Percentiles rank a stretch among this genome's conserved stretches.
Evolutionary conservation across 2,113 vertebrate genomes (phyloP).

Genomic region (Dasypus novemcinctus): DNA sequence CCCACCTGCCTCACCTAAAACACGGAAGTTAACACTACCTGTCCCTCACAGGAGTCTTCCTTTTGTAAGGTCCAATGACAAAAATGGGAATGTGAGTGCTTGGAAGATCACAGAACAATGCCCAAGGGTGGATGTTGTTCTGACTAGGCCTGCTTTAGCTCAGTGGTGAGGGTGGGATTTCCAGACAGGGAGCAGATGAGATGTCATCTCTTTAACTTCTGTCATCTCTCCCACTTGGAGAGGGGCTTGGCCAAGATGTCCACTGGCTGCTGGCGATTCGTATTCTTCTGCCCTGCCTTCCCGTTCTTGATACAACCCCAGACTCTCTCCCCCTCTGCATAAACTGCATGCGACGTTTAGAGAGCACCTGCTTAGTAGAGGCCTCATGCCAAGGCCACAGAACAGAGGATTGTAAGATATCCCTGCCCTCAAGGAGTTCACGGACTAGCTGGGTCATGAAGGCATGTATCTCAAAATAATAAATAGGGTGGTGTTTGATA

Average conservation of each 20-base stretch:
- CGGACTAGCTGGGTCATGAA: background rate
- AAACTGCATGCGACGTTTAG: background rate
- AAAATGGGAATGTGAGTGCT: background rate
- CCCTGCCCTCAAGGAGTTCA: background rate
- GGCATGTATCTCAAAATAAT: background rate
- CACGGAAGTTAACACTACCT: background rate
- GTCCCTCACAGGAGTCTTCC: background rate
- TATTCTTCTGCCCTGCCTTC: background rate
- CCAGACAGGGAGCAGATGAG: background rate
- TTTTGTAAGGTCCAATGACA: background rate
- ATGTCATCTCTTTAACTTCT: background rate
- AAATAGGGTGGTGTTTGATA: background rate
- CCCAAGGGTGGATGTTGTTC: background rate
- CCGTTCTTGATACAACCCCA: background rate
- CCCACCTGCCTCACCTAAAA: background rate
- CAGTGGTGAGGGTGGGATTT: background rate
- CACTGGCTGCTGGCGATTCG: background rate
- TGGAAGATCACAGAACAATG: background rate
- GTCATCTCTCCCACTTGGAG: background rate
- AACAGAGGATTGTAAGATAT: background rate
- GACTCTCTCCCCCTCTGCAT: background rate
- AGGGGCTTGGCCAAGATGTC: background rate
- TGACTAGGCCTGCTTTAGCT: too few relatives aligned
- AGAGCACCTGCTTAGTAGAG: background rate
- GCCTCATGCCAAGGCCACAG: background rate